Evolutionary conservation across 2,113 vertebrate species (phyloP), one percentile per base, ranked within the genome.

Genomic region (Numenius arquata): DNA sequence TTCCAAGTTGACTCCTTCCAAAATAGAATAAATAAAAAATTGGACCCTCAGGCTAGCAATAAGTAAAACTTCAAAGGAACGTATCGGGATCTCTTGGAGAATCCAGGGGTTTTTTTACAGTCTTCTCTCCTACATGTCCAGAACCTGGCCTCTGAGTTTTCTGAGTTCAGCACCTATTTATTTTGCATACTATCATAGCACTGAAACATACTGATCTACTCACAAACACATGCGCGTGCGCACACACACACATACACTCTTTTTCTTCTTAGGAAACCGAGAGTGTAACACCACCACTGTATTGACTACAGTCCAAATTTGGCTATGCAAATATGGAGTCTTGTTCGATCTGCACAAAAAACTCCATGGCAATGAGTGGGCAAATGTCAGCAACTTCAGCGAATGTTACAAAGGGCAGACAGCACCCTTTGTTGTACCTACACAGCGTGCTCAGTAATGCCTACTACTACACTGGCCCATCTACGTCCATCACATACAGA

Each of bases 11-110:
- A 50, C 21, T 68, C 47, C 25, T 96, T 88, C 66, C 61, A 92
- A 96, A 95, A 70, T 3, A 70, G 59, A 91, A 70, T 40, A 93
- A 96, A 95, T 53, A 65, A 76, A 93, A 93, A 93, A 65, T 14
- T 63, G 26, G 36, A 34, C 41, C 79, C 53, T 66, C 4, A 75
- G 48, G 58, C 20, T 88, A 71, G 74, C 32, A 71, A 8, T 70
- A 89, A 96, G 14, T 50, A 61, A 93, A 97, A 93, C 50, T 95
- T 91, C 66, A 68, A 72, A 96, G 29, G 13, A 95, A 1, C 6
- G 10, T 77, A 59, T 80, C 21, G 89, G 19, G 41, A 75, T 25
- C 25, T 84, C 9, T 21, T 47, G 67, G 25, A 77, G 10, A 80
- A 21, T 32, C 90, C 90, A 67, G 10, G 10, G 0, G 0, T 5